A percentile compares a stretch with the other conserved stretches of the same genome.
Evolutionary conservation across 92 coral and sea anemone genomes (phyloP).

Genomic region (Palythoa heliodiscus): DNA sequence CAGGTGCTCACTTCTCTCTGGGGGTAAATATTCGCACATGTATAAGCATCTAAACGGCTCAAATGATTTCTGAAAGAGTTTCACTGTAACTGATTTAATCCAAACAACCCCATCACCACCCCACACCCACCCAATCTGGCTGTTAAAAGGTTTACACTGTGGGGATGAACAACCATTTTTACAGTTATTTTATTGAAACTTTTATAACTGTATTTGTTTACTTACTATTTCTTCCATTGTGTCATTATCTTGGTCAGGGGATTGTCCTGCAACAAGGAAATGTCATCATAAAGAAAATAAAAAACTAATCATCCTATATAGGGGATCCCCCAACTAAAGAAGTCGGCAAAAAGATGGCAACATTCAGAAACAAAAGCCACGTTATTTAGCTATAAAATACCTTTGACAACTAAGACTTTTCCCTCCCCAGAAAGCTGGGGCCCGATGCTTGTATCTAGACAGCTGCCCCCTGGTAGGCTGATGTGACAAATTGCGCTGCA

Average conservation of each 20-base stretch:
- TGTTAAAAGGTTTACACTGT: no score
- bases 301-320: background rate
- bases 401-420: conserved; percentile 66
- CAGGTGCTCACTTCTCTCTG: no score
- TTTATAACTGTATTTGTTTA: background rate
- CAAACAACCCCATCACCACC: no score
- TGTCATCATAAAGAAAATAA: background rate
- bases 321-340: background rate
- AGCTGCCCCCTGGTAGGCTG: conserved; percentile 59
- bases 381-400: background rate
- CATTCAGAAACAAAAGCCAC: background rate
- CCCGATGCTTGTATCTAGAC: conserved; percentile 42
- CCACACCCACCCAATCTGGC: no score
- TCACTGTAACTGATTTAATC: no score
- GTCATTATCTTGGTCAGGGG: background rate
- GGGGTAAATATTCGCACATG: no score
- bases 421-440: conserved; percentile 72
- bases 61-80: no score
- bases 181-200: no score
- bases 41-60: no score
- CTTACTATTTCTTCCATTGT: background rate
- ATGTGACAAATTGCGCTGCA: conserved; percentile 77
- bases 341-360: background rate
- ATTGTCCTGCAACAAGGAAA: background rate
- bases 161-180: no score